A percentile compares a stretch with the other conserved stretches of the same genome.
These are phyloP conservation scores for Dunckerocampus dactyliophorus DNA, from an alignment of 2,113 vertebrate species.

Conservation along the genomic window DNA sequence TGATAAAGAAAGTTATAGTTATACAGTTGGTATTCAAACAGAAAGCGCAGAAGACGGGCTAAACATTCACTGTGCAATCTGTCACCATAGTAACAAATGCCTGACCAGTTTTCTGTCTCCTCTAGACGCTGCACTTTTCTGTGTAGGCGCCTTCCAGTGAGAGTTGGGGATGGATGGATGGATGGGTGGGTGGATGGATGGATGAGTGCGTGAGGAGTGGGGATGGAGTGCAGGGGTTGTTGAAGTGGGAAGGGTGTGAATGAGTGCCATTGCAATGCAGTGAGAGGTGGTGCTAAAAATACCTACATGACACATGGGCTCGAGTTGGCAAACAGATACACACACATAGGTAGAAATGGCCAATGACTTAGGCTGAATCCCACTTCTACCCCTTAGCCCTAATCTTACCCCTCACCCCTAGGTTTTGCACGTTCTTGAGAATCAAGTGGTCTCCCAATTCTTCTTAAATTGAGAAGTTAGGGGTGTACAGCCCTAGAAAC, in stretches of 20 bases:
- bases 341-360: constrained; percentile 54
- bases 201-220: constrained; percentile 3
- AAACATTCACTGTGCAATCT: constrained; percentile 9
- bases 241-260: constrained; percentile 49
- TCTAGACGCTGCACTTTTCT: constrained; percentile 26
- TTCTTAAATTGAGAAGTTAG: too few species aligned
- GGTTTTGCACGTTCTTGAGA: too few species aligned
- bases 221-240: constrained; percentile 15
- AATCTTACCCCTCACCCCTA: too few species aligned
- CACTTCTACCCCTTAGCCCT: too few species aligned
- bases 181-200: constrained; percentile 11
- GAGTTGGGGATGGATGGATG: constrained; percentile 42
- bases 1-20: too few species aligned
- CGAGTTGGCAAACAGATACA: constrained; percentile 60
- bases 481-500: too few species aligned
- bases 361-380: constrained; percentile 17
- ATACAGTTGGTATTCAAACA: constrained; percentile 37
- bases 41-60: constrained; percentile 19
- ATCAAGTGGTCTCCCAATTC: too few species aligned
- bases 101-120: constrained; percentile 25
- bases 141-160: constrained; percentile 59
- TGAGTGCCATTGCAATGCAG: constrained; percentile 74
- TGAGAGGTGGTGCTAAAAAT: constrained; percentile 77
- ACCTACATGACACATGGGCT: constrained; percentile 72
- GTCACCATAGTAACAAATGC: constrained; percentile 42